phyloP scores from a whole-genome alignment of 64 coral and sea anemone species.

The Acropora yongei region DNA sequence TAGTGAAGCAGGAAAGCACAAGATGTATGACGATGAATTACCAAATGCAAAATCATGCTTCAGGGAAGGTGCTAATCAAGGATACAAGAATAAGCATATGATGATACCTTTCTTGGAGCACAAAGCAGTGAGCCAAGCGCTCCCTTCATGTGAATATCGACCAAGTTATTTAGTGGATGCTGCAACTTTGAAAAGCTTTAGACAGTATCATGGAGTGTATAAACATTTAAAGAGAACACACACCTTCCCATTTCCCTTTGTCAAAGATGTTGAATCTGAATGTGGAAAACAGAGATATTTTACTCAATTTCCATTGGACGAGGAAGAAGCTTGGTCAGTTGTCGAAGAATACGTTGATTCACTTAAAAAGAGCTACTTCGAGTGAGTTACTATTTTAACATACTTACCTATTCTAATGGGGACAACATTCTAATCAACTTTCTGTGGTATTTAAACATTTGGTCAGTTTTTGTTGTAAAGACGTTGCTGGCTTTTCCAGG shows the following conservation, averaged over 20 bases:
- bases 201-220: neutral
- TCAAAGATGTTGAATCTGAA: neutral
- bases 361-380: constrained; percentile 10
- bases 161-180: neutral
- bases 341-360: constrained; percentile 36
- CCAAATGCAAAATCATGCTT: neutral
- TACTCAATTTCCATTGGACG: neutral
- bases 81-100: neutral
- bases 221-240: neutral
- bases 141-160: neutral
- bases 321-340: constrained; percentile 4
- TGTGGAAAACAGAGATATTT: neutral
- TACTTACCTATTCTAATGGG: no score
- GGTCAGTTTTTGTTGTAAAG: no score
- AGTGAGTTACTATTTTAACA: neutral
- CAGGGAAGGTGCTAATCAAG: neutral
- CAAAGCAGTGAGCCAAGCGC: neutral
- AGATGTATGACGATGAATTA: neutral
- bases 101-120: neutral
- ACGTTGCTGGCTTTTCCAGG: no score
- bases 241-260: neutral
- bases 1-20: no score
- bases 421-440: no score
- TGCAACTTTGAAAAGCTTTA: neutral
- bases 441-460: no score